Percentiles rank a stretch among this genome's conserved stretches.
phyloP scores from a whole-genome alignment of 1,140 invertebrate genomes.

The Nymphalis io region DNA sequence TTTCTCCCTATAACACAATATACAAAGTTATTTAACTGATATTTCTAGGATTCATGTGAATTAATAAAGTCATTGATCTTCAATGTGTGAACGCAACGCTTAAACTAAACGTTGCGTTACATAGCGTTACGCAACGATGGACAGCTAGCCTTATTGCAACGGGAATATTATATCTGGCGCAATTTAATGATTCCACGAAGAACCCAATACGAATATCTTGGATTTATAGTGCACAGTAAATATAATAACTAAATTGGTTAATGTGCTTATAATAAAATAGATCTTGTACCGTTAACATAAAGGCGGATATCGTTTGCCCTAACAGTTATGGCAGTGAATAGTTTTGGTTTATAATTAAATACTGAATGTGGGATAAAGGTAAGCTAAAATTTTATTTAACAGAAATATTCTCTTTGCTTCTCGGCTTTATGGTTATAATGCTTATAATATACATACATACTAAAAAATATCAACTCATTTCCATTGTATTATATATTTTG shows the following conservation, averaged over 20 bases:
- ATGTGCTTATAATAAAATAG: conserved; percentile 16
- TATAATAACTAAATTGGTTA: conserved; percentile 26
- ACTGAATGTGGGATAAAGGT: not conserved
- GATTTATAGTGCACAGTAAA: conserved; percentile 31
- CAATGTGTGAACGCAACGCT: not conserved
- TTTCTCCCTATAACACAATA: no score
- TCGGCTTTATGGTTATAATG: no score
- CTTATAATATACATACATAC: no score
- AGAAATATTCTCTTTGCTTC: no score
- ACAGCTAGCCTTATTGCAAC: conserved; percentile 18
- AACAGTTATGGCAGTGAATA: not conserved
- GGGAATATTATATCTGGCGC: conserved; percentile 20
- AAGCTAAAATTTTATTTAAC: not conserved
- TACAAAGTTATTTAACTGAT: not conserved
- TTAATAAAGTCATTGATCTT: not conserved
- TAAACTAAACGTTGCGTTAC: not conserved
- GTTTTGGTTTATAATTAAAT: conserved; percentile 3
- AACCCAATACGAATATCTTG: conserved; percentile 43
- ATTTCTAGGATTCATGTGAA: not conserved
- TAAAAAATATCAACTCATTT: no score
- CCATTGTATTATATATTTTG: no score
- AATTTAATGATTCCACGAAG: conserved; percentile 48
- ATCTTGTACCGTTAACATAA: conserved; percentile 8
- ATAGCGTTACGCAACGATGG: not conserved
- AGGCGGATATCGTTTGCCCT: not conserved